These are phyloP conservation scores for Myotis brandtii DNA, from an alignment of 2,113 vertebrate genomes.

Conservation along the genomic window DNA sequence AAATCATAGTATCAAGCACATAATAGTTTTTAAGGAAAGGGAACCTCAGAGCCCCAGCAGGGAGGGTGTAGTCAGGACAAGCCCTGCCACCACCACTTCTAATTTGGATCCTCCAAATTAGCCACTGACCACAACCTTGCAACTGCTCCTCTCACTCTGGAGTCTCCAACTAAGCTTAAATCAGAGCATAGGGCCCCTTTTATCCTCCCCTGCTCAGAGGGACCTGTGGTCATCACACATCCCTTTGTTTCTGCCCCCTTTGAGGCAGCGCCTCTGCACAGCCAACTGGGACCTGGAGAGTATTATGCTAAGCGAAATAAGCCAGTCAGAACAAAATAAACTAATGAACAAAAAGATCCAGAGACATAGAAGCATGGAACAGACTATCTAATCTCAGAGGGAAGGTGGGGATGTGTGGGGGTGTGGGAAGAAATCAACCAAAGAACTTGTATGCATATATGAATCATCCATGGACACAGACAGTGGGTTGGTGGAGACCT, in stretches of 20 bases:
- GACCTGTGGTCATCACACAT: background rate
- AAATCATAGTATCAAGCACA: background rate
- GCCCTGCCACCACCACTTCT: background rate
- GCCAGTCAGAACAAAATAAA: no score
- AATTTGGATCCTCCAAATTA: background rate
- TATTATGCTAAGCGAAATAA: no score
- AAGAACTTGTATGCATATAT: no score
- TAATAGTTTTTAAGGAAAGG: background rate
- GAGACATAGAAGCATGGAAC: no score
- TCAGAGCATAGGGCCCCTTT: background rate
- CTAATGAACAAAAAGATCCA: no score
- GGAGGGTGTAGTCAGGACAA: background rate
- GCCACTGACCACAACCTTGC: rapidly evolving
- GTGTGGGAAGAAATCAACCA: no score
- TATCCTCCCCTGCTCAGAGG: background rate
- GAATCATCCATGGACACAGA: no score
- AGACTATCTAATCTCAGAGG: no score
- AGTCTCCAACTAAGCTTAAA: background rate
- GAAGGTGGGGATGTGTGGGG: no score
- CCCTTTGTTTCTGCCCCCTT: background rate
- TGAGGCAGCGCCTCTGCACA: background rate
- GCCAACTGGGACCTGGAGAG: background rate
- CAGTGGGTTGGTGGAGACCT: no score
- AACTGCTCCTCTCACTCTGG: background rate
- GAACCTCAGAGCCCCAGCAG: background rate